Percentiles rank a stretch among this genome's conserved stretches.
These are phyloP conservation scores for Clanis bilineata DNA, from an alignment of 2,888 invertebrate genomes.

Conservation along the genomic window DNA sequence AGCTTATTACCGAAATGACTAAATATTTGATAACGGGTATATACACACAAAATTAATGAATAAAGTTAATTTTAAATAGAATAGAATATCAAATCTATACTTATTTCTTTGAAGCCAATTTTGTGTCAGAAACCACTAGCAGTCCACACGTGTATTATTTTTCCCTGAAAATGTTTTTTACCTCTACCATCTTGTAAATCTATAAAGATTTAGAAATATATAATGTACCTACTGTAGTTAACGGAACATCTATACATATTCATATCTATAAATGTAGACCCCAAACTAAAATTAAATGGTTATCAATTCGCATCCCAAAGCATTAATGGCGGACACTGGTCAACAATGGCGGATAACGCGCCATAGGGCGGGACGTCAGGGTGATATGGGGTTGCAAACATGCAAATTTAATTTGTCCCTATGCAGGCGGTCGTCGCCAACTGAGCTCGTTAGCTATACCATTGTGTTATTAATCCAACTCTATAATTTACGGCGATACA, in stretches of 20 bases:
- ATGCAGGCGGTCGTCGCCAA: constrained; percentile 62
- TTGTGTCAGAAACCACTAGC: background rate
- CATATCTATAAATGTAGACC: background rate
- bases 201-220: background rate
- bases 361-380: constrained; percentile 49
- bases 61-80: too few relatives aligned
- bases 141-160: too few relatives aligned
- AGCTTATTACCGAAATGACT: background rate
- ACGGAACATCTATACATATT: background rate
- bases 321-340: constrained; percentile 25
- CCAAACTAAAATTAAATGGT: constrained; percentile 14
- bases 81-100: too few relatives aligned
- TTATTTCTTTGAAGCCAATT: background rate
- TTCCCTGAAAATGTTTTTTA: background rate
- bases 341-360: constrained; percentile 60
- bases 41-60: background rate
- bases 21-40: background rate
- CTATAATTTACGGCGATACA: constrained; percentile 65
- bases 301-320: constrained; percentile 11
- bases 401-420: constrained; percentile 76
- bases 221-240: too few relatives aligned
- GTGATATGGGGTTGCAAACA: constrained; percentile 67
- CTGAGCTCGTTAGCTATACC: constrained; percentile 63
- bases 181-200: background rate
- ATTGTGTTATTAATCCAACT: constrained; percentile 78